Evolutionary conservation across 2,888 invertebrate genomes (phyloP).

Genomic region (Heteromurus nitidus): DNA sequence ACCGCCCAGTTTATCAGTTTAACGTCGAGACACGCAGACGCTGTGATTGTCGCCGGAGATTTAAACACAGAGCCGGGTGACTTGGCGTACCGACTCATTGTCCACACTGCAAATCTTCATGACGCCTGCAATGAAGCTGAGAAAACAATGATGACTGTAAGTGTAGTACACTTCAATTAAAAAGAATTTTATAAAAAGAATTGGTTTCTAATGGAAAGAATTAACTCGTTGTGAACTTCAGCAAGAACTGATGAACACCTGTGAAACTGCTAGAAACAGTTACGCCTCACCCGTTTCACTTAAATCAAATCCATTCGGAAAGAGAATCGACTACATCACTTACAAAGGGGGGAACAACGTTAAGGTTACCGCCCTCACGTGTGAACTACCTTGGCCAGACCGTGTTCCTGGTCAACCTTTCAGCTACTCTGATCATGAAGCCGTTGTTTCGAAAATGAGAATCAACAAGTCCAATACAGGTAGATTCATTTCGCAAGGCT

Average conservation of each 20-base stretch:
- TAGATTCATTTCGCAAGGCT: too few species aligned
- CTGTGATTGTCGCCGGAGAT: slow-evolving; percentile 94
- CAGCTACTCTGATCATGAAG: slow-evolving; percentile 95
- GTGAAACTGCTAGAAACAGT: slow-evolving; percentile 87
- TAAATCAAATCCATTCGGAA: slow-evolving; percentile 82
- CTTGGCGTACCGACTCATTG: slow-evolving; percentile 83
- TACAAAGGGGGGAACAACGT: slow-evolving; percentile 77
- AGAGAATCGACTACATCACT: slow-evolving; percentile 94
- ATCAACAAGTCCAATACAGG: slow-evolving; percentile 72
- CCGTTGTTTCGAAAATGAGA: slow-evolving; percentile 80
- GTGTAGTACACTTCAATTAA: too few species aligned
- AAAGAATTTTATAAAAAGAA: too few species aligned
- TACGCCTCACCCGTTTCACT: slow-evolving; percentile 81
- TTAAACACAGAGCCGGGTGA: slow-evolving; percentile 94
- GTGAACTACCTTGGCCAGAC: slow-evolving; percentile 83
- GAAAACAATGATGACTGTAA: slow-evolving; percentile 48
- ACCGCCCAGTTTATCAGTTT: slow-evolving; percentile 94
- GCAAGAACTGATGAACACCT: slow-evolving; percentile 79
- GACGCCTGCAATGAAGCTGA: slow-evolving; percentile 70
- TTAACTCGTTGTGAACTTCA: slow-evolving; percentile 7
- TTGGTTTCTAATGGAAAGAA: too few species aligned
- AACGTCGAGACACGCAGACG: slow-evolving; percentile 86
- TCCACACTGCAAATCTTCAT: slow-evolving; percentile 72
- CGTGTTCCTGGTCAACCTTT: slow-evolving; percentile 83
- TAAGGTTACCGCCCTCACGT: slow-evolving; percentile 78